These are phyloP conservation scores for Hermodice carunculata DNA, from an alignment of 2,888 invertebrate species.

Conservation along the genomic window DNA sequence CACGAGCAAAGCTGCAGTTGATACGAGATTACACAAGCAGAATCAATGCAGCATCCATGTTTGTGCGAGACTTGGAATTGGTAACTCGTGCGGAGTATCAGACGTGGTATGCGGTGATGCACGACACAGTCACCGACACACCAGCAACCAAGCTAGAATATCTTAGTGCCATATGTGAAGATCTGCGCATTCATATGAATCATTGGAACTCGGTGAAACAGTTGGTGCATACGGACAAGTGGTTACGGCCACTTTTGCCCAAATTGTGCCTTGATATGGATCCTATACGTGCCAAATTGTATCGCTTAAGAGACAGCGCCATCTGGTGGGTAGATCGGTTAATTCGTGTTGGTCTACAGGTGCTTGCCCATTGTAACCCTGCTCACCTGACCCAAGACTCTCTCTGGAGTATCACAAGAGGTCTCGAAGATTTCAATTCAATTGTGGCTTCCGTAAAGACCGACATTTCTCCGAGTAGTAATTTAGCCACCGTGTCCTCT, in stretches of 20 bases:
- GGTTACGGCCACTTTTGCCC: slow-evolving; percentile 57
- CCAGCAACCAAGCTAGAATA: slow-evolving; percentile 59
- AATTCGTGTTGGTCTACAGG: slow-evolving; percentile 63
- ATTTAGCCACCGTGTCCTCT: not conserved
- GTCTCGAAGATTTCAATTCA: slow-evolving; percentile 67
- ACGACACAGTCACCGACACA: slow-evolving; percentile 42
- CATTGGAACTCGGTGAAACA: slow-evolving; percentile 67
- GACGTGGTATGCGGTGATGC: slow-evolving; percentile 57
- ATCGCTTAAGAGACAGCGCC: slow-evolving; percentile 53
- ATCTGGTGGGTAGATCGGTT: slow-evolving; percentile 63
- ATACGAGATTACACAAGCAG: slow-evolving; percentile 58
- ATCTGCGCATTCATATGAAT: slow-evolving; percentile 61
- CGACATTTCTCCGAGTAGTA: not conserved
- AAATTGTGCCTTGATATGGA: slow-evolving; percentile 57
- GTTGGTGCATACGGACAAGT: slow-evolving; percentile 55
- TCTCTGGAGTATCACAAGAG: slow-evolving; percentile 66
- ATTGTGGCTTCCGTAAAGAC: slow-evolving; percentile 48
- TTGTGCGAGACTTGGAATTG: slow-evolving; percentile 57
- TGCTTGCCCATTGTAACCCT: slow-evolving; percentile 65
- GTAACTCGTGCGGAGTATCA: slow-evolving; percentile 51
- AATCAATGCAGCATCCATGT: slow-evolving; percentile 48
- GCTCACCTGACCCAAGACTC: slow-evolving; percentile 60
- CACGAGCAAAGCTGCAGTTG: slow-evolving; percentile 57
- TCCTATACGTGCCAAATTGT: slow-evolving; percentile 49
- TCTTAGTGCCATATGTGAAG: slow-evolving; percentile 66